phyloP scores from a whole-genome alignment of 2,113 vertebrate genomes.

The Nipponia nippon region DNA sequence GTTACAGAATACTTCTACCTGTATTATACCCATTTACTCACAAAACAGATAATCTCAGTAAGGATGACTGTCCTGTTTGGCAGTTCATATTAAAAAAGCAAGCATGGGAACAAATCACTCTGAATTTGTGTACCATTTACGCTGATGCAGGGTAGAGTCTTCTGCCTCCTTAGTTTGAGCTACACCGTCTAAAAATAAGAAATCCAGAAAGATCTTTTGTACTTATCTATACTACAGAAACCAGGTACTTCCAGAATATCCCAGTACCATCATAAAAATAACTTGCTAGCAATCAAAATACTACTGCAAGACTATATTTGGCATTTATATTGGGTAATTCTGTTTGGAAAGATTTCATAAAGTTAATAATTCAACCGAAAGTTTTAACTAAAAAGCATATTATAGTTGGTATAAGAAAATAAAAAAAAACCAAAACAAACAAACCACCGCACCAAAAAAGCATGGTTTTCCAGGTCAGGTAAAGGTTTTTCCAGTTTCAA shows the following conservation, averaged over 20 bases:
- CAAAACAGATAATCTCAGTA: not conserved
- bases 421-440: not conserved
- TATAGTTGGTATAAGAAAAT: not conserved
- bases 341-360: not conserved
- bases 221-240: not conserved
- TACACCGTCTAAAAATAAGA: not conserved
- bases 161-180: not conserved
- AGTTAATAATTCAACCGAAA: not conserved
- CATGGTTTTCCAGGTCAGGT: not conserved
- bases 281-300: not conserved
- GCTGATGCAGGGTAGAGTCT: not conserved
- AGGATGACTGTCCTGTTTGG: not conserved
- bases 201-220: not conserved
- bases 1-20: not conserved
- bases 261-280: not conserved
- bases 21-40: not conserved
- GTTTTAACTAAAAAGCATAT: not conserved
- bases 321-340: not conserved
- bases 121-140: not conserved
- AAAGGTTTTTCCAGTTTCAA: not conserved
- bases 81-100: not conserved
- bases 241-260: not conserved
- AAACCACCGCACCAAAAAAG: not conserved
- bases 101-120: not conserved
- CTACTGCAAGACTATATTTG: not conserved